Percentiles rank a stretch among this genome's conserved stretches.
phyloP scores from a whole-genome alignment of 2,888 invertebrate species.

The Drosophila cracens region DNA sequence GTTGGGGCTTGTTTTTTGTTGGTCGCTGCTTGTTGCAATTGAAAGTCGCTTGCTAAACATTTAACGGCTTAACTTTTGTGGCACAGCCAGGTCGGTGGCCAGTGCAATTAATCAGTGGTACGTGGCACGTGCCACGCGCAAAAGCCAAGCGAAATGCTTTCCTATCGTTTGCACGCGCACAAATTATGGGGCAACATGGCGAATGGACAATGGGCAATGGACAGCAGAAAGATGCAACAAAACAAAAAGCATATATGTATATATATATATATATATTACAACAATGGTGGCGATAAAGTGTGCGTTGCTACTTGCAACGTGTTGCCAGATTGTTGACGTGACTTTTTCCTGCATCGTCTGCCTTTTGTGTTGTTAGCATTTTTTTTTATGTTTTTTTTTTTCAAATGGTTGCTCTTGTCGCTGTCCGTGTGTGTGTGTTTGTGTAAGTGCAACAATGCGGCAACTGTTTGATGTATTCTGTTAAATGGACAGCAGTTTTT shows the following conservation, averaged over 20 bases:
- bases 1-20: conserved; percentile 1
- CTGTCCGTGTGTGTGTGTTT: neutral
- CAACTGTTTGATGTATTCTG: conserved; percentile 56
- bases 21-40: conserved; percentile 24
- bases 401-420: neutral
- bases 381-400: neutral
- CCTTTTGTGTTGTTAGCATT: conserved; percentile 7
- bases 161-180: conserved; percentile 66
- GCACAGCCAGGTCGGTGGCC: neutral
- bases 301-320: conserved; percentile 74
- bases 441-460: conserved; percentile 55
- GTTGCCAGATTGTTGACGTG: conserved; percentile 76
- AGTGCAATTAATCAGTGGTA: conserved; percentile 73
- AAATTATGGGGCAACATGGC: conserved; percentile 55
- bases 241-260: neutral
- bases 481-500: conserved; percentile 55
- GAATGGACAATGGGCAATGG: conserved; percentile 9
- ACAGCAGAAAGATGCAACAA: conserved; percentile 26
- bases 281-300: conserved; percentile 62
- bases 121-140: conserved; percentile 59
- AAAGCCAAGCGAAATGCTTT: conserved; percentile 19
- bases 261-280: neutral
- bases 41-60: conserved; percentile 50
- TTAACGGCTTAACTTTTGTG: conserved; percentile 64
- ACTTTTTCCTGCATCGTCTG: conserved; percentile 40